Conservation (phyloP, 2,888 invertebrate genomes). For the Escarpia spicata region DNA sequence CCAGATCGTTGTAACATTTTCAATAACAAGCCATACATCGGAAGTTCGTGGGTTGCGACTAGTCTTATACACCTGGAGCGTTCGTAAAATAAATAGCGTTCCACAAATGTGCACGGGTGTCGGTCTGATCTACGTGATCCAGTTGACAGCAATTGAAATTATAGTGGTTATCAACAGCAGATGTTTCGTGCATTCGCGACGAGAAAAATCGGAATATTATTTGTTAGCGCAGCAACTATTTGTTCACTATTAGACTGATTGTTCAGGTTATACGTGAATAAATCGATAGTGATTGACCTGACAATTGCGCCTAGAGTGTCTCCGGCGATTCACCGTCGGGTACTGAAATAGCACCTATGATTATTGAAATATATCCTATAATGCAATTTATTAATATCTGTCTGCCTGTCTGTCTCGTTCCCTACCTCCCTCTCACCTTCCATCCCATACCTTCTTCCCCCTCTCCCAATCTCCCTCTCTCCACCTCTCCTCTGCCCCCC, state of each 20-base stretch:
- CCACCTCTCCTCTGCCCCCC: no score
- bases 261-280: neutral
- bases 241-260: neutral
- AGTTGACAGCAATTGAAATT: neutral
- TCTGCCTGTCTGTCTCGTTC: no score
- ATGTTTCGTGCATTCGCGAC: neutral
- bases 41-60: neutral
- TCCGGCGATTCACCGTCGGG: neutral
- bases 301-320: neutral
- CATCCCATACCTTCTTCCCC: no score
- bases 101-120: neutral
- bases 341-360: no score
- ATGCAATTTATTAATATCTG: no score
- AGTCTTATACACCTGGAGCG: neutral
- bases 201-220: neutral
- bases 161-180: neutral
- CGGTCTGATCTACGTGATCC: neutral
- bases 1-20: no score
- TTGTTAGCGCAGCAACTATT: neutral
- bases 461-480: no score
- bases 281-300: neutral
- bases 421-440: no score
- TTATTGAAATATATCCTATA: no score
- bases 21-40: no score
- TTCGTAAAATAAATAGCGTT: neutral